A percentile compares a stretch with the other conserved stretches of the same genome.
Conservation (phyloP, 2,888 invertebrate genomes). For the Amphipoea oculea region DNA sequence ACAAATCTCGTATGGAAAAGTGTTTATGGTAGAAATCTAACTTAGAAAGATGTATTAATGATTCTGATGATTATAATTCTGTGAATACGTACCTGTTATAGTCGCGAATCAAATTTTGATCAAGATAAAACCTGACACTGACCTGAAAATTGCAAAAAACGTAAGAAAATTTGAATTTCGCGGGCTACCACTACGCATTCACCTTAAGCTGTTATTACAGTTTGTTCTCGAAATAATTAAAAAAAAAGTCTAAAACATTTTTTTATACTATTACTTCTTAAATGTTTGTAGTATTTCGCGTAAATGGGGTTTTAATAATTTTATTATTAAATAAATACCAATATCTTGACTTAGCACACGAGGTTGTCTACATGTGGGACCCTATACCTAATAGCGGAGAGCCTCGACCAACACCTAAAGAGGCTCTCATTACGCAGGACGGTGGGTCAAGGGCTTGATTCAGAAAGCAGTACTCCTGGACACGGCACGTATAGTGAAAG, state of each 20-base stretch:
- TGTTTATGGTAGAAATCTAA: too few relatives aligned
- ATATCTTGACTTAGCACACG: not conserved
- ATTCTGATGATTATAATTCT: too few relatives aligned
- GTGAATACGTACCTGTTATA: too few relatives aligned
- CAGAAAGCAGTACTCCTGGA: not conserved
- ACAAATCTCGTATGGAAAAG: too few relatives aligned
- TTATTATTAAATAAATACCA: not conserved
- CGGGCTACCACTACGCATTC: too few relatives aligned
- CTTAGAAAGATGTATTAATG: too few relatives aligned
- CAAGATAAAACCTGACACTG: too few relatives aligned
- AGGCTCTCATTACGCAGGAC: not conserved
- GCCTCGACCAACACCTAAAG: not conserved
- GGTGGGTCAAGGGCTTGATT: not conserved
- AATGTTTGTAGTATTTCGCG: not conserved
- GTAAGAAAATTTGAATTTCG: too few relatives aligned
- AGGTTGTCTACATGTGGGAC: not conserved
- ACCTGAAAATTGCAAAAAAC: too few relatives aligned
- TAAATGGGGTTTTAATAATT: not conserved
- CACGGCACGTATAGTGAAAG: not conserved
- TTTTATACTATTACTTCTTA: too few relatives aligned
- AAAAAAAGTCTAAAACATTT: not conserved
- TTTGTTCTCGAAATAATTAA: not conserved
- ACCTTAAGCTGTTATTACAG: constrained; percentile 8
- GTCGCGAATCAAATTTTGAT: too few relatives aligned
- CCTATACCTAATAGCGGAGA: not conserved